These are phyloP conservation scores for Serilophus lunatus DNA, from an alignment of 2,113 vertebrate genomes.

Conservation along the genomic window DNA sequence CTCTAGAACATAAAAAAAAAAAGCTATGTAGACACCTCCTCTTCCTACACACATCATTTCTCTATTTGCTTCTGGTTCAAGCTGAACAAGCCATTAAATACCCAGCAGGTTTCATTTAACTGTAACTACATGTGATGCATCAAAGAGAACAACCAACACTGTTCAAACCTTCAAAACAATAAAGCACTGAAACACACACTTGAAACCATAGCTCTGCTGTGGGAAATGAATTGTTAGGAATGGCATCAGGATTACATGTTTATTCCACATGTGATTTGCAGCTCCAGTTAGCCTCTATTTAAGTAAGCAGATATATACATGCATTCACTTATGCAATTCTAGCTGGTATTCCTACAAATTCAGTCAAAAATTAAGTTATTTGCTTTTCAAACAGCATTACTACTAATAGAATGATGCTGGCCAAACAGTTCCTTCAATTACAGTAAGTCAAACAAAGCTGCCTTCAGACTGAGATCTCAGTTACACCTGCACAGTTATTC, in stretches of 20 bases:
- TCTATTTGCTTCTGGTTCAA: neutral
- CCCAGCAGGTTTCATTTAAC: neutral
- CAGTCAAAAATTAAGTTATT: neutral
- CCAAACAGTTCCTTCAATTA: constrained; percentile 42
- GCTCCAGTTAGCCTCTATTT: neutral
- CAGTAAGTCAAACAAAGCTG: constrained; percentile 11
- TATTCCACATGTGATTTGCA: neutral
- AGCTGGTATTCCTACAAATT: neutral
- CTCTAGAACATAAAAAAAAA: neutral
- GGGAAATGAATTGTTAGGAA: neutral
- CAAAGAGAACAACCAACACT: neutral
- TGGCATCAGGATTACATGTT: neutral
- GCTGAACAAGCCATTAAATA: neutral
- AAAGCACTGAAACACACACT: neutral
- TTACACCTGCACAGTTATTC: constrained; percentile 53
- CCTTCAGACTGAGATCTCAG: constrained; percentile 46
- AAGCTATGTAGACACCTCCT: neutral
- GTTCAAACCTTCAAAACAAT: neutral
- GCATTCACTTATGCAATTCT: neutral
- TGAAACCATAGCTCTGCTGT: neutral
- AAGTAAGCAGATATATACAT: neutral
- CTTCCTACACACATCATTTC: neutral
- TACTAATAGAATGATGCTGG: constrained; percentile 40
- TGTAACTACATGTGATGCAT: neutral
- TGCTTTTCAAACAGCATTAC: constrained; percentile 2